phyloP scores from a whole-genome alignment of 2,113 vertebrate species.

The Beaufortia kweichowensis region DNA sequence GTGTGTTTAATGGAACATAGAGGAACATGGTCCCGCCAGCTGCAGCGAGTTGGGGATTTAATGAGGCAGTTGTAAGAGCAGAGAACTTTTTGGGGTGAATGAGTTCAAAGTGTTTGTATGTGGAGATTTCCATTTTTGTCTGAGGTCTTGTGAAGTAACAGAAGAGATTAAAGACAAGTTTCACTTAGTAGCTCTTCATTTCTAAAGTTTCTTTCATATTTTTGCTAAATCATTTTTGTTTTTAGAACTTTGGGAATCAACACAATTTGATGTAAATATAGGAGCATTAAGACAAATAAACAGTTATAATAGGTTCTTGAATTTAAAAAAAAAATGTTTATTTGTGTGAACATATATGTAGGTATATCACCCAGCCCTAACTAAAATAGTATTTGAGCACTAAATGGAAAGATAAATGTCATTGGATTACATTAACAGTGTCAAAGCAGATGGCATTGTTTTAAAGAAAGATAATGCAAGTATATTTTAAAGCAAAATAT shows the following conservation, averaged over 20 bases:
- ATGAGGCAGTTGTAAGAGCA: slow-evolving; percentile 41
- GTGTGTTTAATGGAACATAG: slow-evolving; percentile 22
- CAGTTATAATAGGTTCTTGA: too few species aligned
- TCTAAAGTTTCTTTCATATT: background rate
- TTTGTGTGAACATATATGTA: too few species aligned
- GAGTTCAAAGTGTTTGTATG: slow-evolving; percentile 49
- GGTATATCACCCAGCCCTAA: too few species aligned
- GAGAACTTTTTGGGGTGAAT: slow-evolving; percentile 42
- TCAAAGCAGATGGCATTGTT: too few species aligned
- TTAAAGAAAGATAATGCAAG: too few species aligned
- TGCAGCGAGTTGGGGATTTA: slow-evolving; percentile 44
- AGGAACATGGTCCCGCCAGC: slow-evolving; percentile 44
- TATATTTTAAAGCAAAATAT: too few species aligned
- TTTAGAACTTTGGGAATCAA: slow-evolving; percentile 19
- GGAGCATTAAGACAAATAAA: too few species aligned
- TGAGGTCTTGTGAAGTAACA: slow-evolving; percentile 20
- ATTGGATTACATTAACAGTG: too few species aligned
- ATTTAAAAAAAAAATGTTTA: too few species aligned
- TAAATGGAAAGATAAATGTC: too few species aligned
- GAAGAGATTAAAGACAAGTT: background rate
- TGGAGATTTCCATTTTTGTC: slow-evolving; percentile 47
- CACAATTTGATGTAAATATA: background rate
- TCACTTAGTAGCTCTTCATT: slow-evolving; percentile 1
- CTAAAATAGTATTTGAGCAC: too few species aligned
- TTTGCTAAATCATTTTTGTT: slow-evolving; percentile 6